Evolutionary conservation across 2,113 vertebrate genomes (phyloP).

Genomic region (Silurus asotus): DNA sequence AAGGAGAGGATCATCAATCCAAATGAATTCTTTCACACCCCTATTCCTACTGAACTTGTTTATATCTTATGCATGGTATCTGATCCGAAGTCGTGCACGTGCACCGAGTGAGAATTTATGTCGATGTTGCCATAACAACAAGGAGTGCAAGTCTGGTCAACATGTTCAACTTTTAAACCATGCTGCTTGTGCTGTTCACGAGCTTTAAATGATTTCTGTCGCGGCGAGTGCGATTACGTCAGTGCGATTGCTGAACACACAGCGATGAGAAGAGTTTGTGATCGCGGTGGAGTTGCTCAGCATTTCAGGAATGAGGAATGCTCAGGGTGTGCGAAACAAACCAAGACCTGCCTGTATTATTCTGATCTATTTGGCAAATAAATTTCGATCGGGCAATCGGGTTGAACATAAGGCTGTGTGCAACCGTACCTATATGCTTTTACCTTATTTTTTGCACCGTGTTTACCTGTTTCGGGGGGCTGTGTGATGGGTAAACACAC

Average conservation of each 20-base stretch:
- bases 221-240: not conserved
- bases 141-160: slow-evolving; percentile 1
- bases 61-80: not conserved
- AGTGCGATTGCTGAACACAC: not conserved
- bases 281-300: not conserved
- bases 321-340: not conserved
- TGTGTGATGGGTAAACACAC: slow-evolving; percentile 60
- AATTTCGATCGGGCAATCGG: not conserved
- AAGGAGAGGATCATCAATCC: not conserved
- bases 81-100: not conserved
- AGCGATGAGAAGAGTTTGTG: not conserved
- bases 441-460: not conserved
- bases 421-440: not conserved
- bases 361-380: no score
- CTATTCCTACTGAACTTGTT: not conserved
- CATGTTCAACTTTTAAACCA: slow-evolving; percentile 3
- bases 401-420: not conserved
- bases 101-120: not conserved
- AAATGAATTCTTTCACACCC: not conserved
- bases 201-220: not conserved
- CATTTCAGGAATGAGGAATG: not conserved
- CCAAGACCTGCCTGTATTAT: not conserved
- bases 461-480: not conserved
- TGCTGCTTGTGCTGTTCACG: not conserved
- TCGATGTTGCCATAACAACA: slow-evolving; percentile 12